Evolutionary conservation across 2,113 vertebrate species (phyloP).

Genomic region (Neogale vison): DNA sequence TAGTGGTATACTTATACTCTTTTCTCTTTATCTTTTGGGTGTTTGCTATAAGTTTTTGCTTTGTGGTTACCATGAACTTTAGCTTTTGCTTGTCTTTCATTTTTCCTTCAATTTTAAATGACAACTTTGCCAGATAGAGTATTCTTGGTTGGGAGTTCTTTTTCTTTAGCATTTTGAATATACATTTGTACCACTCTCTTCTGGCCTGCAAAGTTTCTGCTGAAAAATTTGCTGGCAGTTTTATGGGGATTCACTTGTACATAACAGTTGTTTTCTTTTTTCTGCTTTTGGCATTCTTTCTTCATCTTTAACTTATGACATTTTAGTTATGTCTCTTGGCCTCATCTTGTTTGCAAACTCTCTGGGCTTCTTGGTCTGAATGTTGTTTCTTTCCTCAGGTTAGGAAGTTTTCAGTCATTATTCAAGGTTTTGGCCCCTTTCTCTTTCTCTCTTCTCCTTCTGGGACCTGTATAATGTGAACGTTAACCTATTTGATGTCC

Average conservation of each 20-base stretch:
- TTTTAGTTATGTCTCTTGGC: not conserved
- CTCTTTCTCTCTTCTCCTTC: not conserved
- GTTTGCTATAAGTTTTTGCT: not conserved
- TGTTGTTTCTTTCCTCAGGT: not conserved
- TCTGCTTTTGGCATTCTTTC: not conserved
- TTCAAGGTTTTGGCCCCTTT: not conserved
- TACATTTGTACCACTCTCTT: not conserved
- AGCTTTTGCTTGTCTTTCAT: not conserved
- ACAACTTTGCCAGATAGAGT: not conserved
- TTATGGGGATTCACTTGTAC: not conserved
- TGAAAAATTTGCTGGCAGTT: not conserved
- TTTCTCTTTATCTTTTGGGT: not conserved
- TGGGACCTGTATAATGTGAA: not conserved
- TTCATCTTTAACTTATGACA: not conserved
- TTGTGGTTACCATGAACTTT: not conserved
- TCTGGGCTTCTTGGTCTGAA: not conserved
- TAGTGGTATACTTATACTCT: not conserved
- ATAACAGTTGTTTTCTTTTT: not conserved
- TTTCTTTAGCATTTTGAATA: not conserved
- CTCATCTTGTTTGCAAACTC: not conserved
- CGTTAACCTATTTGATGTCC: not conserved
- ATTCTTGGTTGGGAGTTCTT: not conserved
- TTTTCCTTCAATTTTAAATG: not conserved
- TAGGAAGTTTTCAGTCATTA: not conserved
- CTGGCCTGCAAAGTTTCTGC: not conserved